Base-by-base conservation (phyloP, 1,140 invertebrate species). In the Cataglyphis hispanica region DNA sequence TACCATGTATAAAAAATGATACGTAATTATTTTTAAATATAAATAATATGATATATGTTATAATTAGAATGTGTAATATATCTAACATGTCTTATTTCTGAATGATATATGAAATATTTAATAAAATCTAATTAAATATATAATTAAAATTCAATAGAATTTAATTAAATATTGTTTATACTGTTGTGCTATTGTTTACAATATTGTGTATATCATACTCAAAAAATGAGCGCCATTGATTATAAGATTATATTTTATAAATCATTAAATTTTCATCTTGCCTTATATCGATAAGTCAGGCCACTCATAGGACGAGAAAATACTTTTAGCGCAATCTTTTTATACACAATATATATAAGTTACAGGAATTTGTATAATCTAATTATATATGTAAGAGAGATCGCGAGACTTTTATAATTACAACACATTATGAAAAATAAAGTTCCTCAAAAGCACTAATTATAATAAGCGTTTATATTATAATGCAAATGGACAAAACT, bases 231-330 rank as follows among this genome's bases (percentile, higher is more conserved):
- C 13, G n/a, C 61, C 19, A 43, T 76, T 83, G 58, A 83, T 83
- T 10, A 34, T 31, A 61, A 34, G 13, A 58, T 5, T 43, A 16
- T 43, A 72, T 74, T 83, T 25, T 40, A 70, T 0, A 6, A 27
- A 27, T 50, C 25, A 46, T 7, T 2, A 1, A 56, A 63, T n/a
- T 25, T 61, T 84, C 50, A 64, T 37, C 16, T 76, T 84, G 27
- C 31, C 56, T 16, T 63, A 53, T 2, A 63, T 61, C n/a, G 43
- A 63, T 84, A 84, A 63, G 40, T 76, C 22, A 75, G 78, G 19
- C 31, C 22, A 22, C 34, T 5, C 22, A 40, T 40, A n/a, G 8
- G 10, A 43, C 13, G 56, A 70, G 67, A 83, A 81, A 31, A 31
- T 74, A 61, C 69, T 22, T 58, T 22, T 74, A 19, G 46, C 69